These are phyloP conservation scores for Hypena proboscidalis DNA, from an alignment of 2,888 invertebrate species.

Conservation along the genomic window DNA sequence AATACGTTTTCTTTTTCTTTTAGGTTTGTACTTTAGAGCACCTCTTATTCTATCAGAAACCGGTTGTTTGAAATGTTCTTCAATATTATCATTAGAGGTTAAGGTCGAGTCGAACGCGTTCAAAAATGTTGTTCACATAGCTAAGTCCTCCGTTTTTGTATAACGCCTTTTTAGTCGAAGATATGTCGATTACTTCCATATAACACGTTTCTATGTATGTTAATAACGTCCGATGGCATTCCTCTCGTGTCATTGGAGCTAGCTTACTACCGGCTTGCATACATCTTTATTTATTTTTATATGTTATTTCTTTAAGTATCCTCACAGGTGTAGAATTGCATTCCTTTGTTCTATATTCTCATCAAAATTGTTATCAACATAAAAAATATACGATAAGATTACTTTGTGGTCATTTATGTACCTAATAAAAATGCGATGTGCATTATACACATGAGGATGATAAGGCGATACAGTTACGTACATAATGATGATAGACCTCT, in stretches of 20 bases:
- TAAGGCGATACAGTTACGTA: too few species aligned
- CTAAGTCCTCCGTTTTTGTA: slow-evolving; percentile 11
- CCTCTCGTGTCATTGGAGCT: slow-evolving; percentile 20
- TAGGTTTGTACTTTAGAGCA: too few species aligned
- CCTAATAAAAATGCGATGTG: too few species aligned
- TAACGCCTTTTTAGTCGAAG: slow-evolving; percentile 11
- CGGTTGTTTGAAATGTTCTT: slow-evolving; percentile 7
- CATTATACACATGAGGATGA: too few species aligned
- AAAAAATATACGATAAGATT: too few species aligned
- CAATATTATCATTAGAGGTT: slow-evolving; percentile 19
- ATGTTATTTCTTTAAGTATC: slow-evolving; percentile 14
- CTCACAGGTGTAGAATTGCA: slow-evolving; percentile 5
- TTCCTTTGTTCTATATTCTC: too few species aligned
- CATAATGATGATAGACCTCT: too few species aligned
- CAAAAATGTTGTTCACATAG: slow-evolving; percentile 15
- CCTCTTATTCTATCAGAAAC: background rate
- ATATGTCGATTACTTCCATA: slow-evolving; percentile 16
- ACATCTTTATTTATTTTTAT: slow-evolving; percentile 10
- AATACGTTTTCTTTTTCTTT: slow-evolving; percentile 1
- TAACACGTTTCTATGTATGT: slow-evolving; percentile 2
- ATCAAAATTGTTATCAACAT: too few species aligned
- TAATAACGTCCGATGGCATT: slow-evolving; percentile 29
- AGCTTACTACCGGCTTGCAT: slow-evolving; percentile 10
- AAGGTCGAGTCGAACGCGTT: slow-evolving; percentile 19
- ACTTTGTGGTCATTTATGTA: too few species aligned